These are phyloP conservation scores for Puma concolor DNA, from an alignment of 2,113 vertebrate genomes.

Conservation along the genomic window DNA sequence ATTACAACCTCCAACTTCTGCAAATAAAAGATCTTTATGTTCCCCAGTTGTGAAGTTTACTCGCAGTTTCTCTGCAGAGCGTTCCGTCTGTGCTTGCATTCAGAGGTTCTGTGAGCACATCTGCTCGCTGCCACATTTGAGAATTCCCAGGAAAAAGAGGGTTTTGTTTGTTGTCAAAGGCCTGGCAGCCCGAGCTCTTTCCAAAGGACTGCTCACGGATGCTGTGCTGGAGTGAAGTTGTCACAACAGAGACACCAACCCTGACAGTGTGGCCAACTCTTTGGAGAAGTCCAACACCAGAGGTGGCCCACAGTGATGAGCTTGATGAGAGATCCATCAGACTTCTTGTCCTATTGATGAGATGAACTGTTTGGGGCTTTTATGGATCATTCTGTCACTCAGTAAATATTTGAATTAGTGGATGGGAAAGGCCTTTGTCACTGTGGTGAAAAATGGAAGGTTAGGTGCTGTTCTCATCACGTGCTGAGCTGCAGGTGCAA, in stretches of 20 bases:
- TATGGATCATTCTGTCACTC: neutral
- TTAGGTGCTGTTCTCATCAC: neutral
- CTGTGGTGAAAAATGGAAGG: neutral
- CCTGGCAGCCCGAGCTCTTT: neutral
- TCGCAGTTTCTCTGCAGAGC: slow-evolving; percentile 50
- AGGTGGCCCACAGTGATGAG: neutral
- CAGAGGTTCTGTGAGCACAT: slow-evolving; percentile 10
- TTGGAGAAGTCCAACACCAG: neutral
- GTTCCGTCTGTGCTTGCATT: neutral
- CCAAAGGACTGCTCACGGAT: neutral
- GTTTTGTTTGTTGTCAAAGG: neutral
- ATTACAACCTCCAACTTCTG: slow-evolving; percentile 59
- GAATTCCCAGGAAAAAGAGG: slow-evolving; percentile 25
- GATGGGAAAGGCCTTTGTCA: neutral
- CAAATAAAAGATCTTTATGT: slow-evolving; percentile 75
- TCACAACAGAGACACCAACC: neutral
- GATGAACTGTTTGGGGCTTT: neutral
- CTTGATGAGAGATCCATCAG: neutral
- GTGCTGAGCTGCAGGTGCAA: neutral
- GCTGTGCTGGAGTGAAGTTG: neutral
- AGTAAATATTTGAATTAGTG: neutral
- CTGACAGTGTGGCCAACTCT: neutral
- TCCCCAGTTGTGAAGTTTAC: slow-evolving; percentile 70
- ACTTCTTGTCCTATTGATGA: neutral
- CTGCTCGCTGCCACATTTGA: slow-evolving; percentile 16